Evolutionary conservation across 2,888 invertebrate genomes (phyloP).

Genomic region (Mesorhabditis belari): DNA sequence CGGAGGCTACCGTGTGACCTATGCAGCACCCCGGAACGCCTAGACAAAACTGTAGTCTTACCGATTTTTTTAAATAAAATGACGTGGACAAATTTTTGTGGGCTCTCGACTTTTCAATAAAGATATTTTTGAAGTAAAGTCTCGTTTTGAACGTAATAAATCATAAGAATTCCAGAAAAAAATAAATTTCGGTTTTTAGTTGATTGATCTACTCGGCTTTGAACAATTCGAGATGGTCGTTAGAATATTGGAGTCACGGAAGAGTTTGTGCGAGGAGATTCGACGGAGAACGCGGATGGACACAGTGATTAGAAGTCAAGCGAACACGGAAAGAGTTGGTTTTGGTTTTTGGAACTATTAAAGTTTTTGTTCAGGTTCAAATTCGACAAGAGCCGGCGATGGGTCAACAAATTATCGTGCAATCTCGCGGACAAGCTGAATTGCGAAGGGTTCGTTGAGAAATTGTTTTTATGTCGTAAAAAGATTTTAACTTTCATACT

Average conservation of each 20-base stretch:
- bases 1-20: no score
- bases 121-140: background rate
- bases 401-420: constrained; percentile 3
- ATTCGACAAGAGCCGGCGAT: background rate
- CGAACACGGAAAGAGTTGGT: background rate
- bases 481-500: background rate
- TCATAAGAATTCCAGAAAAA: constrained; percentile 62
- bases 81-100: no score
- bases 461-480: background rate
- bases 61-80: no score
- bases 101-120: background rate
- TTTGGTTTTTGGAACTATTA: background rate
- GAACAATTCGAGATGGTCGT: constrained; percentile 73
- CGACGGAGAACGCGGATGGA: constrained; percentile 6
- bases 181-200: constrained; percentile 53
- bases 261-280: constrained; percentile 16
- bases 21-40: no score
- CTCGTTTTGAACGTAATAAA: no score
- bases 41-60: no score
- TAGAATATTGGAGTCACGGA: constrained; percentile 65
- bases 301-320: background rate
- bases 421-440: constrained; percentile 5
- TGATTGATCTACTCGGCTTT: constrained; percentile 82
- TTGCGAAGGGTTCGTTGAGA: constrained; percentile 4
- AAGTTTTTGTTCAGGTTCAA: background rate